Percentiles rank a stretch among this genome's conserved stretches.
Evolutionary conservation across 2,888 invertebrate species (phyloP).

Genomic region (Nemapogon koenigi): DNA sequence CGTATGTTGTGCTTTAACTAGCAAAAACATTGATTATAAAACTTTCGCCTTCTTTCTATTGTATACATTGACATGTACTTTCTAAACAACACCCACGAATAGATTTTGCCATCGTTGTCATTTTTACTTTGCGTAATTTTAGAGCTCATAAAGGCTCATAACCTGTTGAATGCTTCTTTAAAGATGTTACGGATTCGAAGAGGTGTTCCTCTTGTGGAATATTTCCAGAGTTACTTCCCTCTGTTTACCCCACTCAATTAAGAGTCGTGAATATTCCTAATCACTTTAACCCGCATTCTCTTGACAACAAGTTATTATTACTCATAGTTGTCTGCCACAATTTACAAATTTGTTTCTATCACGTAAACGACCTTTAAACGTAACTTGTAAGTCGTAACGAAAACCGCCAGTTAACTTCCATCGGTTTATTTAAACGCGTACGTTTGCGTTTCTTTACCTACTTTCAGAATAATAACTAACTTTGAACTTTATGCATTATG

Average conservation of each 20-base stretch:
- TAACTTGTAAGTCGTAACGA: constrained; percentile 58
- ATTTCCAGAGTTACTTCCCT: not conserved
- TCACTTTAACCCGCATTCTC: constrained; percentile 24
- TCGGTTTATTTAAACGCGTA: constrained; percentile 40
- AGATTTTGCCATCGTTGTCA: no score
- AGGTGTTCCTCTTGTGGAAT: no score
- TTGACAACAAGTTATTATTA: constrained; percentile 29
- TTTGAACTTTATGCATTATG: constrained; percentile 23
- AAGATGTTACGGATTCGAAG: no score
- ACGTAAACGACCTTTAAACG: constrained; percentile 60
- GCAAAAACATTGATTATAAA: no score
- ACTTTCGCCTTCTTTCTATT: no score
- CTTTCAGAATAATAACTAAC: constrained; percentile 15
- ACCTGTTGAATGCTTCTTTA: no score
- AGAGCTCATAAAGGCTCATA: no score
- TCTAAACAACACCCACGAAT: no score
- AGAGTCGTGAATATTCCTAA: no score
- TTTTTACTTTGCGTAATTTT: no score
- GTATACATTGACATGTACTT: no score
- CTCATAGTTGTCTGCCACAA: constrained; percentile 26
- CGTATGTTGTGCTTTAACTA: no score
- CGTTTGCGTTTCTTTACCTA: constrained; percentile 48
- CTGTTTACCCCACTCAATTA: not conserved
- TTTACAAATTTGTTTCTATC: constrained; percentile 33
- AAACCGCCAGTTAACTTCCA: constrained; percentile 19